phyloP scores from a whole-genome alignment of 2,113 vertebrate genomes.

The Microtus montanus region DNA sequence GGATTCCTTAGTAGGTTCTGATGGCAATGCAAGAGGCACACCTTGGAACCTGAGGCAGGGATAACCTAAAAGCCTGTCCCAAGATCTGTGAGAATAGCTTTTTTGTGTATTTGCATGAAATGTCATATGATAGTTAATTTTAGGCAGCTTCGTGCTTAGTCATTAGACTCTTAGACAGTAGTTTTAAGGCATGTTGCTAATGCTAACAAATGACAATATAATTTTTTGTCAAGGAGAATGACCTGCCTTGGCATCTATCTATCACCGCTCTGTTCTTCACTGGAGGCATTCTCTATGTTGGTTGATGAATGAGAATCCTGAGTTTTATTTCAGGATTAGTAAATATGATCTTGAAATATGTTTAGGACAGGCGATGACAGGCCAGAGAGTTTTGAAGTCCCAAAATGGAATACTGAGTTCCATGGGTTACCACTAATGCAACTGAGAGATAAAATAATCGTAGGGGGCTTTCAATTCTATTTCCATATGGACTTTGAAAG shows the following conservation, averaged over 20 bases:
- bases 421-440: not conserved
- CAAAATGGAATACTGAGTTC: not conserved
- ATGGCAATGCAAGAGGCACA: not conserved
- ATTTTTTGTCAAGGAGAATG: not conserved
- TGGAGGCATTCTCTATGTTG: constrained; percentile 7
- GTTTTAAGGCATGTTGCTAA: not conserved
- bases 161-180: not conserved
- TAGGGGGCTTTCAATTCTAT: not conserved
- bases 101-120: not conserved
- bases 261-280: not conserved
- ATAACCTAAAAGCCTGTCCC: not conserved
- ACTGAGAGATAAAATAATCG: not conserved
- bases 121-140: not conserved
- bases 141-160: not conserved
- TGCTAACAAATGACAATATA: not conserved
- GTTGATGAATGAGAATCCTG: not conserved
- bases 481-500: not conserved
- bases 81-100: not conserved
- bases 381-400: not conserved
- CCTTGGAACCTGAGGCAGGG: not conserved
- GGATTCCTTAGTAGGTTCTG: not conserved
- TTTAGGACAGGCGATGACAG: not conserved
- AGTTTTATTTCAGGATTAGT: constrained; percentile 39
- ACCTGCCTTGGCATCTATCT: not conserved
- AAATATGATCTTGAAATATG: constrained; percentile 18